Evolutionary conservation across 2,888 invertebrate species (phyloP).

Genomic region (Cryptophagus acutangulus): DNA sequence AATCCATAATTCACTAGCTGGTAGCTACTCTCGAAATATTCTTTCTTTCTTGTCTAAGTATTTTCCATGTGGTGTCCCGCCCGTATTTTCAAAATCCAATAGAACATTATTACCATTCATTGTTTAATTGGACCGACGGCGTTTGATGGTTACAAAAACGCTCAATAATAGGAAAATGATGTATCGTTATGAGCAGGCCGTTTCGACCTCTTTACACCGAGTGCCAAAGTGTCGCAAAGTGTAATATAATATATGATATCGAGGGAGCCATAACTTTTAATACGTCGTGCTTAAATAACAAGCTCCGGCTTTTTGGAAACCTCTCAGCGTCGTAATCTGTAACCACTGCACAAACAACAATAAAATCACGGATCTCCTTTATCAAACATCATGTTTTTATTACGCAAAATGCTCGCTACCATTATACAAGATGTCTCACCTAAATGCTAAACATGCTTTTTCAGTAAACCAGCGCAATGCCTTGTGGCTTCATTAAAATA

Average conservation of each 20-base stretch:
- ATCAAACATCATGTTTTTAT: slow-evolving; percentile 6
- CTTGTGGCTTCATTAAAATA: no score
- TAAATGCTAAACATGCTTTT: no score
- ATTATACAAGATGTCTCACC: no score
- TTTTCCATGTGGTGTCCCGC: no score
- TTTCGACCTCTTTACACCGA: slow-evolving; percentile 1
- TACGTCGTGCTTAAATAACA: slow-evolving; percentile 25
- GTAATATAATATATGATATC: slow-evolving; percentile 29
- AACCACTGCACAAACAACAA: slow-evolving; percentile 5
- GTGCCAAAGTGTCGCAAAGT: slow-evolving; percentile 5
- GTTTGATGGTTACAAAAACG: neutral
- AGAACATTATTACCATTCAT: no score
- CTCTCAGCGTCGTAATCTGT: slow-evolving; percentile 6
- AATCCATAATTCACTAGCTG: slow-evolving; percentile 35
- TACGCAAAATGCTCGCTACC: no score
- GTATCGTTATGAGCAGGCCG: neutral
- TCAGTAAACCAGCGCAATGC: no score
- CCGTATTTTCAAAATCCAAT: no score
- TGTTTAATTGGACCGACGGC: no score
- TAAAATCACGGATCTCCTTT: slow-evolving; percentile 8
- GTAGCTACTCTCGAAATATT: slow-evolving; percentile 28
- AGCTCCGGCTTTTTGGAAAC: slow-evolving; percentile 9
- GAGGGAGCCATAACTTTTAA: slow-evolving; percentile 29
- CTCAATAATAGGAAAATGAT: slow-evolving; percentile 8
- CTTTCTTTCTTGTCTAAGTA: no score